Evolutionary conservation across 2,113 vertebrate species (phyloP), one percentile per base, ranked within the genome.

Genomic region (Eonycteris spelaea): DNA sequence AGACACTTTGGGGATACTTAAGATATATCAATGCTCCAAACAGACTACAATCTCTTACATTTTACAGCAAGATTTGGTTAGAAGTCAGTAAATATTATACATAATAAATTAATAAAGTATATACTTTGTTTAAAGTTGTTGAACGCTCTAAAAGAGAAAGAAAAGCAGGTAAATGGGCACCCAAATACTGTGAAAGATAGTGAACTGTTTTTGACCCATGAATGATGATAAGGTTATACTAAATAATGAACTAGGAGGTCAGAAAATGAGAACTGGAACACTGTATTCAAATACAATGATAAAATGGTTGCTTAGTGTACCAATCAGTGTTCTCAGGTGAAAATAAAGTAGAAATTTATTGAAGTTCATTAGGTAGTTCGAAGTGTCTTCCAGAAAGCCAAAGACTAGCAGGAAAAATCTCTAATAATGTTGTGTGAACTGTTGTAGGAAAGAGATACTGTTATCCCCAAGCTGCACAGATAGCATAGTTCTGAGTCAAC

Each of bases 71-170:
- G 15, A 59, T 95, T 70, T 80, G 13, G 6, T 79, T 67, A 77
- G 40, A 24, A 6, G 74, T 28, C 24, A 73, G 10, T 74, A 90
- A 75, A 2, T n/a, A 79, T 55, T 67, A 94, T 57, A 33, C 22
- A 85, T 53, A 87, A 71, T 51, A 94, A 65, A 80, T 94, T 86
- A 88, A 75, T 89, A 90, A 89, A 40, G 51, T 65, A 55, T 19
- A n/a, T 38, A 73, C 15, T 91, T 96, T 70, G 0, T 30, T 85
- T 67, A 38, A 86, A 94, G 43, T 6, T 59, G 11, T 28, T 21
- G 19, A 70, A 48, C 67, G 22, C 15, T 73, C 90, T 85, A 40
- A 75, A 80, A 55, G 67, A 90, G 30, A 70, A 91, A 85, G 15
- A 53, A n/a, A 11, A 48, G 21, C 1, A 33, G 30, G 7, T 40